Percentiles rank a stretch among this genome's conserved stretches.
phyloP scores from a whole-genome alignment of 2,888 invertebrate genomes.

The Ephialtes manifestator region DNA sequence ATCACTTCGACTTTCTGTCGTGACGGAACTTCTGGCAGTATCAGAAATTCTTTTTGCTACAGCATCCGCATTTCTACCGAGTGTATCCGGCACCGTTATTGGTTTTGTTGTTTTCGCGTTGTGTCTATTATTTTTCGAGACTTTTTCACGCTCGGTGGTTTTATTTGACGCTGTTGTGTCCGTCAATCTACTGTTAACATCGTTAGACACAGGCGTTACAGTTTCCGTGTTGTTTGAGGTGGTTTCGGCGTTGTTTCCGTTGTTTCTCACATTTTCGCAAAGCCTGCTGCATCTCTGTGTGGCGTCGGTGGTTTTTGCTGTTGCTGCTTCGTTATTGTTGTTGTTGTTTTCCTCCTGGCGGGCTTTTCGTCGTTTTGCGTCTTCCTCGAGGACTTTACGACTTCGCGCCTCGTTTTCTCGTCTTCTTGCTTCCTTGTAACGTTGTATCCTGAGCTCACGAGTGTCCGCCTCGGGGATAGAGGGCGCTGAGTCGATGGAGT shows the following conservation, averaged over 20 bases:
- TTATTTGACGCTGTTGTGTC: neutral
- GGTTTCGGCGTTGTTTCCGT: constrained; percentile 4
- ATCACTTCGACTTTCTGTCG: neutral
- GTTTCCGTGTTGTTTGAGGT: neutral
- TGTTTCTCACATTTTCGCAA: neutral
- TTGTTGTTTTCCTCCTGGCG: constrained; percentile 75
- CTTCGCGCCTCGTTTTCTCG: constrained; percentile 84
- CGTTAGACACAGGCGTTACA: neutral
- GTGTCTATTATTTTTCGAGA: constrained; percentile 11
- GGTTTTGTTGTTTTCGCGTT: neutral
- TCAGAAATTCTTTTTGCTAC: neutral
- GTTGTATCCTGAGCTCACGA: constrained; percentile 82
- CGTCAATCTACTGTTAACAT: neutral
- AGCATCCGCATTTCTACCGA: neutral
- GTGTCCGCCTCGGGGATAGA: constrained; percentile 79
- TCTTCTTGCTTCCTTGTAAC: constrained; percentile 83
- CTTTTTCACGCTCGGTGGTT: neutral
- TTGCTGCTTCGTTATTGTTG: constrained; percentile 57
- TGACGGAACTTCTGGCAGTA: neutral
- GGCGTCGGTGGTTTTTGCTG: constrained; percentile 75
- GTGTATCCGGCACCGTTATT: neutral
- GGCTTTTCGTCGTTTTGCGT: constrained; percentile 79
- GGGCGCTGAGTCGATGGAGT: constrained; percentile 79
- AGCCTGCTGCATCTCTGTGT: neutral
- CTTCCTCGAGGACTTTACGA: constrained; percentile 81